Conservation (phyloP, 2,888 invertebrate genomes). For the Drosophila antonietae region DNA sequence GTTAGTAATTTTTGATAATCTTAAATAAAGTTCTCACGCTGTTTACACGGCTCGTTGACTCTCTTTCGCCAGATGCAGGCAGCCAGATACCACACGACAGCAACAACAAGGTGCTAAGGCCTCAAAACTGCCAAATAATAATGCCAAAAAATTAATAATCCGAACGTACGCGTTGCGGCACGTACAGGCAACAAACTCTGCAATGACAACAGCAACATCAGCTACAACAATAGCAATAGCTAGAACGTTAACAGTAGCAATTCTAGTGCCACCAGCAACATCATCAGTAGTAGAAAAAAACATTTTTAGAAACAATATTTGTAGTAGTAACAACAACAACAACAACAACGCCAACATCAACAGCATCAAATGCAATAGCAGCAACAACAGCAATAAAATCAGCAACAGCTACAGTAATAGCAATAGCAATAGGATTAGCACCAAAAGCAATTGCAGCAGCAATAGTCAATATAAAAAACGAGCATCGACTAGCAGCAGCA, state of each 20-base stretch:
- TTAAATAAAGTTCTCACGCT: slow-evolving; percentile 80
- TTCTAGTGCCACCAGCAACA: background rate
- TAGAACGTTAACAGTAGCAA: slow-evolving; percentile 7
- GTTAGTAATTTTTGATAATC: slow-evolving; percentile 60
- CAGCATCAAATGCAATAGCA: background rate
- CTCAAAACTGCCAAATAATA: slow-evolving; percentile 50
- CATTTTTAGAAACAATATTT: background rate
- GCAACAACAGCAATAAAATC: background rate
- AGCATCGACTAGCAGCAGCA: background rate
- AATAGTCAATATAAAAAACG: too few species aligned
- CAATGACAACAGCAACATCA: slow-evolving; percentile 30
- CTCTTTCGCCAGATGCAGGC: slow-evolving; percentile 50
- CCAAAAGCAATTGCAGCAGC: slow-evolving; percentile 2
- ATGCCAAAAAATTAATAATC: slow-evolving; percentile 48
- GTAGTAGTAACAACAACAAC: background rate
- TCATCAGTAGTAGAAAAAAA: background rate
- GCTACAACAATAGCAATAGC: background rate
- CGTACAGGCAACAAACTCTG: slow-evolving; percentile 50
- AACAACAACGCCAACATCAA: slow-evolving; percentile 5
- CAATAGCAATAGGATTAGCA: background rate
- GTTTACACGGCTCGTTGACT: slow-evolving; percentile 80
- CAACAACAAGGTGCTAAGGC: slow-evolving; percentile 54
- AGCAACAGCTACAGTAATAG: background rate
- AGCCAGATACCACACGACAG: background rate
- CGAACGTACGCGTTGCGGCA: slow-evolving; percentile 46